These are phyloP conservation scores for Baronia brevicornis DNA, from an alignment of 2,888 invertebrate species.

Conservation along the genomic window DNA sequence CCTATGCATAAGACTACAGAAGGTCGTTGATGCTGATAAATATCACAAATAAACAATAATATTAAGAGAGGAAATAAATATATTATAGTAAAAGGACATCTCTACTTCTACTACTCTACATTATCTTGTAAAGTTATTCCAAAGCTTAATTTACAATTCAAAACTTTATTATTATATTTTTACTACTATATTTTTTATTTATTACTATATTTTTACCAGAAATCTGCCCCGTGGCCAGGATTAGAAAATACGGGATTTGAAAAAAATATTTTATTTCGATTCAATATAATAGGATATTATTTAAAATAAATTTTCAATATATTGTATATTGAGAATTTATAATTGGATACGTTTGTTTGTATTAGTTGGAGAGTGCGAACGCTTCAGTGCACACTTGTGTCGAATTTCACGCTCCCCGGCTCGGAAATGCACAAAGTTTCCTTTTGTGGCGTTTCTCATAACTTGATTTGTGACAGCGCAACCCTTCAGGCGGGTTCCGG, in stretches of 20 bases:
- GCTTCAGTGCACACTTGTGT: constrained; percentile 28
- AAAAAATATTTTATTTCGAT: too few species aligned
- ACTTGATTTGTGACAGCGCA: constrained; percentile 74
- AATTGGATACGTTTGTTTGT: constrained; percentile 23
- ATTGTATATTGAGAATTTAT: neutral
- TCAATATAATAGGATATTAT: constrained; percentile 4
- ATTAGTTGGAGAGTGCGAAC: constrained; percentile 33
- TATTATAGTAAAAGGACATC: too few species aligned
- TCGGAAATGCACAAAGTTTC: constrained; percentile 75
- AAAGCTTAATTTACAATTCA: too few species aligned
- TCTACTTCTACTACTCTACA: too few species aligned
- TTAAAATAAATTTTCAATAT: neutral
- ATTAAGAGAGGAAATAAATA: too few species aligned
- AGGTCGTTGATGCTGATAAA: too few species aligned
- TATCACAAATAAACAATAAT: too few species aligned
- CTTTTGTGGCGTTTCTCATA: constrained; percentile 74
- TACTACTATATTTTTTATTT: neutral
- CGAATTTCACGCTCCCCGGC: constrained; percentile 66
- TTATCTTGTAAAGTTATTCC: too few species aligned
- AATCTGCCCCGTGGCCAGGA: too few species aligned
- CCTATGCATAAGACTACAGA: too few species aligned
- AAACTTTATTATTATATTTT: neutral
- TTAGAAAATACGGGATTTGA: too few species aligned
- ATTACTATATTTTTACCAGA: neutral
- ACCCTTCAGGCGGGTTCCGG: constrained; percentile 69